Evolutionary conservation across 2,888 invertebrate species (phyloP), one percentile per base, ranked within the genome.

Genomic region (Trisateles emortualis): DNA sequence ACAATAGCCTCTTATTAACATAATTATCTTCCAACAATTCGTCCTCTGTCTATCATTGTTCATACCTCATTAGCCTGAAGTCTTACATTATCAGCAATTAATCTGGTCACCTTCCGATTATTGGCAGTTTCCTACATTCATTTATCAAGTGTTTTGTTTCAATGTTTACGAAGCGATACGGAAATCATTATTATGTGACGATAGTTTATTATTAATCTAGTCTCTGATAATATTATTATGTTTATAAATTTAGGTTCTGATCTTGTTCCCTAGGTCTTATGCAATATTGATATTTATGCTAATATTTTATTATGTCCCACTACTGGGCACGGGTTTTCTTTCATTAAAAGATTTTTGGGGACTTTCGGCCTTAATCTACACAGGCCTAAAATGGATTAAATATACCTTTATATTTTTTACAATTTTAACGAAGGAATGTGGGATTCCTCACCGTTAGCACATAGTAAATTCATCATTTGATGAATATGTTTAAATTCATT

Each of bases 141-240:
- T 68, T 79, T 80, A 79, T 78, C 76, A 58, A 76, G 57, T 83
- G 81, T 83, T 84, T 82, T 85, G 81, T 86, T 78, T 73, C 61
- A 47, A 52, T 65, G 78, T 83, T 86, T 86, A 84, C 68, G 62
- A 58, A 64, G 55, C 56, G 71, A 79, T 74, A 79, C 83, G 88
- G 88, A 88, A 87, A 84, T 81, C 54, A 74, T 80, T 79, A 80
- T 77, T 77, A 61, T 68, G 58, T 43, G 49, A 65, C 55, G 61
- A 64, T 71, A 69, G 69, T 60, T 66, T 72, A 63, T 69, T 69
- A 66, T 48, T 53, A 17, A 68, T 68, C 42, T 60, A 17, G 44
- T 59, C 59, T 62, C 33, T 56, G 58, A 70, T 70, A 45, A 40
- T 30, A 3, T 35, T 35, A 65, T 54, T 54, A 39, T 61, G 59